These are phyloP conservation scores for Felis chaus DNA, from an alignment of 2,113 vertebrate genomes.

Conservation along the genomic window DNA sequence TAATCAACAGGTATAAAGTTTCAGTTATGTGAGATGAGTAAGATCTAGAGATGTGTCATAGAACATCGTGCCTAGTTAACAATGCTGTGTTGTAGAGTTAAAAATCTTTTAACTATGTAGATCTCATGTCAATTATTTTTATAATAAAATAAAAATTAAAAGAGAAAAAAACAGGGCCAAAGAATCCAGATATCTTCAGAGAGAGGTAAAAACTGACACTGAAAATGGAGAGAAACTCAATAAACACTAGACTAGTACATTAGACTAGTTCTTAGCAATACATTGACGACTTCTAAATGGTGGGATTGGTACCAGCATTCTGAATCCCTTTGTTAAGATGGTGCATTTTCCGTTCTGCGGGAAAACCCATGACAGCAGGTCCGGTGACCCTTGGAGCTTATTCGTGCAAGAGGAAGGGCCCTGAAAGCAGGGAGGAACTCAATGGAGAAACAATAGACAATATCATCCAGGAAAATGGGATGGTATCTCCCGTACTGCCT, in stretches of 20 bases:
- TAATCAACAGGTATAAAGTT: not conserved
- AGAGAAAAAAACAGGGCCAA: not conserved
- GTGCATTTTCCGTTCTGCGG: not conserved
- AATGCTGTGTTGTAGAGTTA: not conserved
- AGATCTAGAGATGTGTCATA: not conserved
- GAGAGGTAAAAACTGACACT: not conserved
- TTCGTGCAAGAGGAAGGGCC: not conserved
- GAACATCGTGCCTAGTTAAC: not conserved
- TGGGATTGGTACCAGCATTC: not conserved
- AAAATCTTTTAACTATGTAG: not conserved
- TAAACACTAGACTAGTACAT: not conserved
- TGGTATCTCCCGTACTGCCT: rapidly evolving
- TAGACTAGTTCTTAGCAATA: not conserved
- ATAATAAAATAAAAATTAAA: not conserved
- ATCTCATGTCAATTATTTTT: not conserved
- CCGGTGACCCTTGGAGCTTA: not conserved
- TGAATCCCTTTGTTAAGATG: not conserved
- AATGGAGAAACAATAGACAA: not conserved
- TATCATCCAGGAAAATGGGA: not conserved
- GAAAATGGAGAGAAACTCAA: not conserved
- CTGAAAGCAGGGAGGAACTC: not conserved
- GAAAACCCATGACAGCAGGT: not conserved
- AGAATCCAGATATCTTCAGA: not conserved
- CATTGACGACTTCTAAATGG: not conserved
- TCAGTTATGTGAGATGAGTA: not conserved